A percentile compares a stretch with the other conserved stretches of the same genome.
Evolutionary conservation across 2,888 invertebrate species (phyloP).

Genomic region (Liodrosophila aerea): DNA sequence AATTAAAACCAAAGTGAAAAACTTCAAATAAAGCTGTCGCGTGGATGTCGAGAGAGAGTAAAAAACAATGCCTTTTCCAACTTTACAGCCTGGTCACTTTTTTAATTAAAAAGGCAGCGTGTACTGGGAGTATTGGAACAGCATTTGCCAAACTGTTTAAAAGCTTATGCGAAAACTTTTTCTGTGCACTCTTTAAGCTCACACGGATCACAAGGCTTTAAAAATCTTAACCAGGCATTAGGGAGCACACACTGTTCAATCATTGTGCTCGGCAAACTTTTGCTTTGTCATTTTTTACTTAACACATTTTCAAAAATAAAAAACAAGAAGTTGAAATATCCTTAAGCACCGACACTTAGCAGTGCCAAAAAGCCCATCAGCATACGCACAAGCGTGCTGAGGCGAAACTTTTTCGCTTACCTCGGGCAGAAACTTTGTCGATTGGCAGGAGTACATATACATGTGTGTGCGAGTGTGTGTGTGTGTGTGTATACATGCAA

Average conservation of each 20-base stretch:
- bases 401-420: constrained; percentile 46
- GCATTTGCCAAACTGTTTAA: constrained; percentile 52
- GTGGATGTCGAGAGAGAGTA: constrained; percentile 36
- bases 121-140: neutral
- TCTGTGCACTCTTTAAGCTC: no score
- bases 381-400: constrained; percentile 27
- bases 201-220: constrained; percentile 9
- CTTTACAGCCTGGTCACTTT: constrained; percentile 56
- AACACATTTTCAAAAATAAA: constrained; percentile 58
- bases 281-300: constrained; percentile 51
- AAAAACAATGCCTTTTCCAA: constrained; percentile 22
- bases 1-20: constrained; percentile 47
- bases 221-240: constrained; percentile 16
- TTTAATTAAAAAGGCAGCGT: constrained; percentile 64
- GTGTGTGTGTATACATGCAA: neutral
- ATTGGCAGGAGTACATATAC: constrained; percentile 19
- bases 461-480: constrained; percentile 1
- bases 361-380: constrained; percentile 28
- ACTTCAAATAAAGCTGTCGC: constrained; percentile 53
- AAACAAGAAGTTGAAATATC: constrained; percentile 7
- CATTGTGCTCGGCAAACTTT: constrained; percentile 37
- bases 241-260: constrained; percentile 59
- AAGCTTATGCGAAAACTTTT: constrained; percentile 40
- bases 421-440: constrained; percentile 45
- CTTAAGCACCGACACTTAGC: constrained; percentile 30